Base-by-base conservation (phyloP, 2,888 invertebrate species). In the Synanthedon formicaeformis region DNA sequence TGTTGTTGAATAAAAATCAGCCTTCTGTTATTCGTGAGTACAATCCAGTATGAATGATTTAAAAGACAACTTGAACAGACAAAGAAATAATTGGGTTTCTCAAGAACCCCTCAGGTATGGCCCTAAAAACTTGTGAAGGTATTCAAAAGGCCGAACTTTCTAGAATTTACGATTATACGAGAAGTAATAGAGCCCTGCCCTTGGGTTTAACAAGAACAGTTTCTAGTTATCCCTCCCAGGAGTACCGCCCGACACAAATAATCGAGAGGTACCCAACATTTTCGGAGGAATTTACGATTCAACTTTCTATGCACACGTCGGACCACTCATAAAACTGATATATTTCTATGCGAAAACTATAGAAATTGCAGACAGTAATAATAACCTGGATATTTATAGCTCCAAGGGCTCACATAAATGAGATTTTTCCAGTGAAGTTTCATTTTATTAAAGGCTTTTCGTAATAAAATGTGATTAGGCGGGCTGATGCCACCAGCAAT, bases 81-180 rank as follows among this genome's bases (percentile, higher is more conserved):
- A 45, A 45, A 45, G 45, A 45, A 45, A 12, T 45, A 45, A 45
- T 45, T 45, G 45, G 13, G 13, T 14, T 45, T 8, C 45, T 45
- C 14, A 10, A 34, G 45, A 14, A 45, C 13, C 45, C 45, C 14
- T 13, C 45, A 45, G 45, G 45, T 45, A 45, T 45, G 45, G 14
- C 48, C 18, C 50, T 49, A 51, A 52, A 49, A 54, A 51, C 52
- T 55, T 34, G 54, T 51, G 51, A 52, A 58, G 58, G 58, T 61
- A 62, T 64, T 62, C 60, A 60, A 55, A 58, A 55, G 55, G 57
- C 58, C 58, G 52, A 58, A 54, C 54, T 54, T 58, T 59, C 54
- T 53, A 54, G 54, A 57, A 59, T 59, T 62, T 62, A 60, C 60
- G 60, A 57, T 61, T 61, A 61, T 61, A 57, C 52, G 57, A 54